Base-by-base conservation (phyloP, 2,113 vertebrate species). In the Pungitius pungitius region DNA sequence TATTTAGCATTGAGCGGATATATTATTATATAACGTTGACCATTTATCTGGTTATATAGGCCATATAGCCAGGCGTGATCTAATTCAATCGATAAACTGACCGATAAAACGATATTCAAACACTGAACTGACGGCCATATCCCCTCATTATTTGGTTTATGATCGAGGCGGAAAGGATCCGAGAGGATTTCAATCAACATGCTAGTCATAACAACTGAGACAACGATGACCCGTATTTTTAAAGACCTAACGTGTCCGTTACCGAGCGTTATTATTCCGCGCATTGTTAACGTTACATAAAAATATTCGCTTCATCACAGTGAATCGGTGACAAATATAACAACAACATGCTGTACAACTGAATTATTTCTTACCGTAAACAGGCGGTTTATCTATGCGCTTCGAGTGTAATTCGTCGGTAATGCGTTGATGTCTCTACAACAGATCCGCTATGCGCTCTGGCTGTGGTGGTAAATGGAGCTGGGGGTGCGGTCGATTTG, bases 401-500 rank as follows among this genome's bases (percentile, higher is more conserved):
- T n/a, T 68, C 30, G 69, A 33, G n/a, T 45, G 11, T 18, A 39
- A 54, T 27, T 68, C 13, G 8, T 1, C 1, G 18, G 35, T 15
- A 45, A 14, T 43, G 66, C 35, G 69, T 56, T 75, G 79, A 60
- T 73, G 24, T 57, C 22, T 20, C 14, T 49, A 9, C 14, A 27
- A 15, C 26, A 0, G 37, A 0, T 43, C 10, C 0, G 70, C 40
- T 54, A 2, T 33, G 33, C 0, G 4, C 9, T 42, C 43, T 12
- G 8, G 13, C 12, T 35, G 0, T 81, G 40, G 10, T 65, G 65
- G 69, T 37, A 67, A 65, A n/a, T 11, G 39, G 13, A 0, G 5
- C 56, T 7, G 0, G 74, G 77, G 74, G 77, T 56, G 76, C 51
- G 80, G 49, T 90, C 45, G 80, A 71, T 89, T 85, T 69, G 6